These are phyloP conservation scores for Acromyrmex echinatior DNA, from an alignment of 1,140 invertebrate genomes.

Conservation along the genomic window DNA sequence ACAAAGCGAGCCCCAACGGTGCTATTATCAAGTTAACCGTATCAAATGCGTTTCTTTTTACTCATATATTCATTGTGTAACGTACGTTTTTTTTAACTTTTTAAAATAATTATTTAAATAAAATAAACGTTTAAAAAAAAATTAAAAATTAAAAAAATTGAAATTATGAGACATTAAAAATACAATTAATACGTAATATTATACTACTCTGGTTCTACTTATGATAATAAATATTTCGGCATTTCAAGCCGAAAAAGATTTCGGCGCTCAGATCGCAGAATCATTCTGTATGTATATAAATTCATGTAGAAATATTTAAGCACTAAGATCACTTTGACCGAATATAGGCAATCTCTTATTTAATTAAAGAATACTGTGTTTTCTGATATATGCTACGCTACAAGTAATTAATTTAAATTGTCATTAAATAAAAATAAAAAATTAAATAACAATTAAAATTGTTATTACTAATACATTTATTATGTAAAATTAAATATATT, in stretches of 20 bases:
- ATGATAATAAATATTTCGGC: too few species aligned
- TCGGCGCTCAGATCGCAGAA: too few species aligned
- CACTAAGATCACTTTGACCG: too few species aligned
- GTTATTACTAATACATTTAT: background rate
- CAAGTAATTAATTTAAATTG: background rate
- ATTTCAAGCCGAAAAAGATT: too few species aligned
- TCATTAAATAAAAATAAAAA: background rate
- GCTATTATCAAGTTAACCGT: slow-evolving; percentile 9
- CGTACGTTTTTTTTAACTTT: background rate
- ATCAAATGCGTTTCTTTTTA: background rate
- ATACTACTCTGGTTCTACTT: too few species aligned
- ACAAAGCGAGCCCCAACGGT: background rate
- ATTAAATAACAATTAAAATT: background rate
- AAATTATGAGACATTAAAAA: background rate
- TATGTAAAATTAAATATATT: background rate
- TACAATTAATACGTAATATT: too few species aligned
- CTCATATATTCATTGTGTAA: too few species aligned
- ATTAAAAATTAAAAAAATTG: background rate
- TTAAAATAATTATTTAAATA: background rate
- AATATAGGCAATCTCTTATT: too few species aligned
- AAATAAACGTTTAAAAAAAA: background rate
- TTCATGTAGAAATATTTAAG: too few species aligned
- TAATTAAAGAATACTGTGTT: background rate
- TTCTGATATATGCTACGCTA: background rate
- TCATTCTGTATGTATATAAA: too few species aligned